Conservation (phyloP, 2,113 vertebrate genomes). For the Aleadryas rufinucha region DNA sequence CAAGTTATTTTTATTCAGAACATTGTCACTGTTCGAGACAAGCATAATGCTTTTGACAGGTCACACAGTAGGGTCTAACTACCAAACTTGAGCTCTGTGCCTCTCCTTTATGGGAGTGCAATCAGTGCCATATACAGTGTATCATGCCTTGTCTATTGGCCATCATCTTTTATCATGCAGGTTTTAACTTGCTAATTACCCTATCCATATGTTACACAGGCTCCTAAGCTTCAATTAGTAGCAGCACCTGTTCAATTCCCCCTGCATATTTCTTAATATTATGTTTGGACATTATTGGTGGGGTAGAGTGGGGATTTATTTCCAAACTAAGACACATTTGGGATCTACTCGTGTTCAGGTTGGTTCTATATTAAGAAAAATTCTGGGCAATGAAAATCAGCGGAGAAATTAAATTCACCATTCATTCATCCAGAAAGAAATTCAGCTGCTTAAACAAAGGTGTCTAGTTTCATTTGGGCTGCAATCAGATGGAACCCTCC, state of each 20-base stretch:
- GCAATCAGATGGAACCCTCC: background rate
- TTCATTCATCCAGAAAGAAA: background rate
- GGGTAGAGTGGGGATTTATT: background rate
- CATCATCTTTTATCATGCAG: background rate
- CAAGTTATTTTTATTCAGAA: background rate
- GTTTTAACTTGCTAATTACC: background rate
- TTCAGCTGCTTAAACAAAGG: background rate
- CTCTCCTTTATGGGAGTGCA: background rate
- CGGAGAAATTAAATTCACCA: background rate
- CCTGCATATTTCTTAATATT: background rate
- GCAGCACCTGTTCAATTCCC: background rate
- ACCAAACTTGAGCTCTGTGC: rapidly evolving
- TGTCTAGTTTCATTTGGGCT: background rate
- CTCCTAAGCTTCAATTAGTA: background rate
- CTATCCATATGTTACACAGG: background rate
- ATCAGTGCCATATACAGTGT: background rate
- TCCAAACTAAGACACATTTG: background rate
- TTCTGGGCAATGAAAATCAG: background rate
- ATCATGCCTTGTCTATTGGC: background rate
- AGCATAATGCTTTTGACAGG: background rate
- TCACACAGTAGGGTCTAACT: background rate
- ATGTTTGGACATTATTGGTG: background rate
- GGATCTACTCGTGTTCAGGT: background rate
- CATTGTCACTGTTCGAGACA: background rate
- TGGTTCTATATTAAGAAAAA: background rate